Conservation (phyloP, 2,888 invertebrate species). For the Hyposoter dolosus region DNA sequence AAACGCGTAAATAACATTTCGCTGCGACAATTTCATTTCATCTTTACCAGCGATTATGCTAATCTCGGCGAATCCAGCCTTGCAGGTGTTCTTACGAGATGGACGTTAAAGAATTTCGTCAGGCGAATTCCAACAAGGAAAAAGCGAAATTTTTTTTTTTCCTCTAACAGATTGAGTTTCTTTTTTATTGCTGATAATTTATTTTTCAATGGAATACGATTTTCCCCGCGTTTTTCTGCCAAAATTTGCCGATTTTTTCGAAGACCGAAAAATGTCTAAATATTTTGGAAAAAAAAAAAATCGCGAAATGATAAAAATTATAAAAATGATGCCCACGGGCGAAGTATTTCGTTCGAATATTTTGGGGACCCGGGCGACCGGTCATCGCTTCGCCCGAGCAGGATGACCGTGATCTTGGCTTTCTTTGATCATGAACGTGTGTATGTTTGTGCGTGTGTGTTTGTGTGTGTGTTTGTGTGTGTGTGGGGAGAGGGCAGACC, state of each 20-base stretch:
- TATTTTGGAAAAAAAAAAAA: background rate
- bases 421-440: constrained; percentile 75
- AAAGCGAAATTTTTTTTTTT: background rate
- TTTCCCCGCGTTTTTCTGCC: no score
- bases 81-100: background rate
- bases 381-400: constrained; percentile 64
- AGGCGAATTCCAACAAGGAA: background rate
- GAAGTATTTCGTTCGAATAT: constrained; percentile 49
- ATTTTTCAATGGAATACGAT: no score
- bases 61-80: background rate
- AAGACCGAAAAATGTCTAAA: background rate
- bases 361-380: constrained; percentile 39
- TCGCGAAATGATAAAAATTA: no score
- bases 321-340: constrained; percentile 47
- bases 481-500: constrained; percentile 59
- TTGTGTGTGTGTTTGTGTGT: constrained; percentile 41
- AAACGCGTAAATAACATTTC: background rate
- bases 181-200: no score
- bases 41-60: background rate
- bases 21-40: background rate
- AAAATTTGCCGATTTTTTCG: background rate
- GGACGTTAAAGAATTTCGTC: background rate
- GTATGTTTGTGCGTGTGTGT: constrained; percentile 36
- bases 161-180: no score
- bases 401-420: constrained; percentile 81